Conservation (phyloP, 2,113 vertebrate genomes). For the Megalops atlanticus region DNA sequence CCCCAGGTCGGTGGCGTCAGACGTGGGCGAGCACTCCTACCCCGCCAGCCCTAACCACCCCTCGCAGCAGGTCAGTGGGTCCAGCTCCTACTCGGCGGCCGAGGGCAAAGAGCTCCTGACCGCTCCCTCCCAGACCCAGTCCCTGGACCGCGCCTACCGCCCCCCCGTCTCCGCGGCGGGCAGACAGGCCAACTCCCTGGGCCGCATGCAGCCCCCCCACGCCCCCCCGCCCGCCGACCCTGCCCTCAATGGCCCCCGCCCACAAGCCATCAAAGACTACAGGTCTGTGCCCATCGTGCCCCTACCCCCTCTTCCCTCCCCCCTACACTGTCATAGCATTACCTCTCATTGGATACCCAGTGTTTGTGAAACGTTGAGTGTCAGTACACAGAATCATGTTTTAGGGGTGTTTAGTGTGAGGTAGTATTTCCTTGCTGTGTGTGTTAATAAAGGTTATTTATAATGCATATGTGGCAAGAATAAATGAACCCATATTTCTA, state of each 20-base stretch:
- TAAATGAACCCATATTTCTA: neutral
- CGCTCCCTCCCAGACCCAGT: constrained; percentile 71
- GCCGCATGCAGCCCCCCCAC: constrained; percentile 75
- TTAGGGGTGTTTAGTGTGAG: too few species aligned
- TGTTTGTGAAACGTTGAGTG: too few species aligned
- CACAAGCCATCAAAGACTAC: constrained; percentile 82
- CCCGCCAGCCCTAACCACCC: constrained; percentile 86
- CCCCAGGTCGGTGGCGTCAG: constrained; percentile 79
- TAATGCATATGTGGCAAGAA: neutral
- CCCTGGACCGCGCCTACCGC: constrained; percentile 75
- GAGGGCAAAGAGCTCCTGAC: constrained; percentile 73
- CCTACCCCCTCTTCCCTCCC: neutral
- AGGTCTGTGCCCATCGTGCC: constrained; percentile 62
- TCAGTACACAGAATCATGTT: too few species aligned
- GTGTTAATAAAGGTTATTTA: neutral
- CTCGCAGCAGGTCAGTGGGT: constrained; percentile 66
- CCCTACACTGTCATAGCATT: neutral
- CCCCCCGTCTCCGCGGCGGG: constrained; percentile 55
- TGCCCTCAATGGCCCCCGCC: constrained; percentile 81
- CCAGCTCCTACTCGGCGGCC: constrained; percentile 61
- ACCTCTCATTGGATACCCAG: neutral
- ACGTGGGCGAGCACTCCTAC: constrained; percentile 75
- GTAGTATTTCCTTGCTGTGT: too few species aligned
- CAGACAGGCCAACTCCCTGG: constrained; percentile 79
- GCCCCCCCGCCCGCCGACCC: constrained; percentile 67